Evolutionary conservation across 2,113 vertebrate genomes (phyloP), one percentile per base, ranked within the genome.

Genomic region (Esox niger): DNA sequence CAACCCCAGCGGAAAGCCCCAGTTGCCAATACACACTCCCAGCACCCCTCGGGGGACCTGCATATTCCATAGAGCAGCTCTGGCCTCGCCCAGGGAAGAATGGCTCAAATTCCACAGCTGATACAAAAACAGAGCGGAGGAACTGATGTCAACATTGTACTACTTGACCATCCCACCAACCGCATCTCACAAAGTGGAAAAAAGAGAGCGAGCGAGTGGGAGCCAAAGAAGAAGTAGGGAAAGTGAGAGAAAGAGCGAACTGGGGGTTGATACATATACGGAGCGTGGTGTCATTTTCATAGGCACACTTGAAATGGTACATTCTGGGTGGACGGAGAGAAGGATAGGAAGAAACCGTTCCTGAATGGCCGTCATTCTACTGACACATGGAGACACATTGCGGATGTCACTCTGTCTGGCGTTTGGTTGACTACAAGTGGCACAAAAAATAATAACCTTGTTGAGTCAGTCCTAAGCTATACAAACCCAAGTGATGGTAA

Each of bases 101-200:
- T 78, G 75, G 78, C 86, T 87, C 68, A 81, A 87, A 89, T 89
- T 91, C 84, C 86, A 84, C 81, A 82, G 82, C 70, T 84, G 79
- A 86, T 78, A 84, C 69, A 85, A 88, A 85, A 84, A 85, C 75
- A 79, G 31, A 75, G 60, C 60, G 23, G 71, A 79, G 60, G 69
- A 85, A 75, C 80, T 80, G 78, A 82, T 83, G 80, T 87, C 77
- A 79, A 46, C 79, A 62, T 66, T 58, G 52, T 29, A 57, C 69
- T 29, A 57, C 69, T n/a, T 63, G 55, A 75, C 69, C 64, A 10
- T 46, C 33, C 21, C 20, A 35, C 25, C 46, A 33, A n/a, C 21
- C 67, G 17, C 25, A 20, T 30, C 17, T 27, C 20, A 60, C 17
- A 4, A 21, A 62, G 33, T 35, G 10, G 9, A 29, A 63, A 33